These are phyloP conservation scores for Orgyia antiqua DNA, from an alignment of 2,888 invertebrate genomes.

Conservation along the genomic window DNA sequence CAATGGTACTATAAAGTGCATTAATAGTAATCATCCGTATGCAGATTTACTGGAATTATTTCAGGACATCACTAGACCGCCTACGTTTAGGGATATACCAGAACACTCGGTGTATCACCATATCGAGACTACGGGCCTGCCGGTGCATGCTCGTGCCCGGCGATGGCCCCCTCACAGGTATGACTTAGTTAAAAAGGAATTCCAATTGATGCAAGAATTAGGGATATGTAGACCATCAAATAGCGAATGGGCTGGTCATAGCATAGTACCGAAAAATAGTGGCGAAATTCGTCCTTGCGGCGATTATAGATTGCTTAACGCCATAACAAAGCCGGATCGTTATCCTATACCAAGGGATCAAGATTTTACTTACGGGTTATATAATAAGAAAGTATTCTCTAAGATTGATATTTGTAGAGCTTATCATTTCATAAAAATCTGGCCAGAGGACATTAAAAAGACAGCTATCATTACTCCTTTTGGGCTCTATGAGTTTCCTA, in stretches of 20 bases:
- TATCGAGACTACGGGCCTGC: too few relatives aligned
- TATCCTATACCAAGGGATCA: too few relatives aligned
- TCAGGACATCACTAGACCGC: too few relatives aligned
- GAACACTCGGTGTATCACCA: too few relatives aligned
- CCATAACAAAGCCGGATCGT: conserved; percentile 4
- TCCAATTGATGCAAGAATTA: conserved; percentile 9
- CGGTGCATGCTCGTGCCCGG: too few relatives aligned
- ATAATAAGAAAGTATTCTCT: not conserved
- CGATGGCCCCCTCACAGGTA: too few relatives aligned
- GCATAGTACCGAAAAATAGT: conserved; percentile 23
- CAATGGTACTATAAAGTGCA: too few relatives aligned
- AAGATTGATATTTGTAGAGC: conserved; percentile 2
- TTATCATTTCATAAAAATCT: not conserved
- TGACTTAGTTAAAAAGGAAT: too few relatives aligned
- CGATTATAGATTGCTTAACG: conserved; percentile 43
- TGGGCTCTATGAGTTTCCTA: conserved; percentile 4
- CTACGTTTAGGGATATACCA: too few relatives aligned
- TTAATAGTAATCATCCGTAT: too few relatives aligned
- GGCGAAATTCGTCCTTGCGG: conserved; percentile 34
- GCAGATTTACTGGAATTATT: too few relatives aligned
- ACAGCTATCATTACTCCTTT: conserved; percentile 8
- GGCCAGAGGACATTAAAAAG: conserved; percentile 5
- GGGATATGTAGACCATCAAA: conserved; percentile 16
- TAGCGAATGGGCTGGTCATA: conserved; percentile 16
- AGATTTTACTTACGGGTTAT: not conserved